phyloP scores from a whole-genome alignment of 2,888 invertebrate species.

The Halictus ligatus region DNA sequence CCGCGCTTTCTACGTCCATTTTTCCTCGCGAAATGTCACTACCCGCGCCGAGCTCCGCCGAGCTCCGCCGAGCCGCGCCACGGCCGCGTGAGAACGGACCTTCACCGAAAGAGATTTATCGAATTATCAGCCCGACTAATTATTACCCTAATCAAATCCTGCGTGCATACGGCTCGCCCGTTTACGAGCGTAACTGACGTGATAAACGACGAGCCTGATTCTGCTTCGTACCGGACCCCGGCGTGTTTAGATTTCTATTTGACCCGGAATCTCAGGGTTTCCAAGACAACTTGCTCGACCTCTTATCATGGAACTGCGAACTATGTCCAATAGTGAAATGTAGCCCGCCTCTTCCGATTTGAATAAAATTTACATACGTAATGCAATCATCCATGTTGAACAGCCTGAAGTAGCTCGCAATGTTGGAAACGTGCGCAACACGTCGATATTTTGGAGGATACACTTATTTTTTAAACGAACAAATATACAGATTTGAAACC shows the following conservation, averaged over 20 bases:
- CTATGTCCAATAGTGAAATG: background rate
- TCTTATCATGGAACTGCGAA: background rate
- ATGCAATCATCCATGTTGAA: background rate
- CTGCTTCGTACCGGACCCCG: constrained; percentile 5
- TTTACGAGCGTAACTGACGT: constrained; percentile 15
- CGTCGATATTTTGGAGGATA: background rate
- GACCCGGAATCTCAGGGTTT: constrained; percentile 1
- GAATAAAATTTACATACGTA: background rate
- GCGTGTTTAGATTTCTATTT: background rate
- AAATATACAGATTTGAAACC: too few relatives aligned
- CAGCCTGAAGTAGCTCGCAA: background rate
- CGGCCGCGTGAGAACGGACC: constrained; percentile 51
- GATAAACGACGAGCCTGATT: constrained; percentile 37
- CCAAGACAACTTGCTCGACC: background rate
- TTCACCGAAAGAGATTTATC: constrained; percentile 61
- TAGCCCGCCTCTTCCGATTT: background rate
- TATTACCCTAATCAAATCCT: constrained; percentile 22
- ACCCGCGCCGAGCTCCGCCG: constrained; percentile 7
- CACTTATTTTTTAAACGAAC: background rate
- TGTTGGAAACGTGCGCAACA: background rate
- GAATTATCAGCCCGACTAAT: constrained; percentile 52
- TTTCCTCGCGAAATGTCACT: constrained; percentile 69
- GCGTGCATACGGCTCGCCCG: background rate
- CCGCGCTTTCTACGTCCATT: constrained; percentile 59
- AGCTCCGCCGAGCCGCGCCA: background rate